Evolutionary conservation across 37 sponge, comb jelly and placozoan genomes (phyloP).

Genomic region (Petrosia ficiformis): DNA sequence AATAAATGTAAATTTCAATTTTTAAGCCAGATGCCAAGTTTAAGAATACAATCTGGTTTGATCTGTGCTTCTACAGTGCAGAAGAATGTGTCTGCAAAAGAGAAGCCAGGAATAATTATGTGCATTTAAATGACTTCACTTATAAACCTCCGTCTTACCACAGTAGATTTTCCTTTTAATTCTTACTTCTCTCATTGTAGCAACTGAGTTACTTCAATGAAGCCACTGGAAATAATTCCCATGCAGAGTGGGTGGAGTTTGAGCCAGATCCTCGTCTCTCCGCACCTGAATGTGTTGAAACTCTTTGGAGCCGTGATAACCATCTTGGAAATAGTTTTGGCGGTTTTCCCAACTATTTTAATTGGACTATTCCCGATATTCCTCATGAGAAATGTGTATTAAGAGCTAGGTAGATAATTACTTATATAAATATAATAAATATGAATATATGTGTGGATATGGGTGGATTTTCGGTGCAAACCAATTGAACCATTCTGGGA

Average conservation of each 20-base stretch:
- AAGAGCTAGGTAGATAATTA: slow-evolving; percentile 65
- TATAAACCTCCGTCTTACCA: no score
- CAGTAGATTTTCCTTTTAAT: neutral
- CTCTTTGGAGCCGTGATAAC: slow-evolving; percentile 92
- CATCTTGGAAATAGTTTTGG: slow-evolving; percentile 93
- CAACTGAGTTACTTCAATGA: neutral
- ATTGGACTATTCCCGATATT: slow-evolving; percentile 96
- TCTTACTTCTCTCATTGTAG: neutral
- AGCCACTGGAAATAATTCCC: slow-evolving; percentile 15
- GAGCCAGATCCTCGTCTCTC: slow-evolving; percentile 38
- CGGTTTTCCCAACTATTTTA: slow-evolving; percentile 87
- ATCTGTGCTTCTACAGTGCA: no score
- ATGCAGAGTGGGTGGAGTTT: slow-evolving; percentile 65
- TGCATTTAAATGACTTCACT: neutral
- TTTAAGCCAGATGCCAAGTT: no score
- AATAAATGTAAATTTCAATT: no score
- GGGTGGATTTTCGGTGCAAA: no score
- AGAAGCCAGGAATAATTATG: no score
- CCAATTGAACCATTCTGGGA: no score
- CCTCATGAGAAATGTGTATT: slow-evolving; percentile 86
- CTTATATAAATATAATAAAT: neutral
- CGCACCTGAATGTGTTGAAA: slow-evolving; percentile 83
- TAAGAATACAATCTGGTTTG: no score
- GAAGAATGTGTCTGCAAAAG: no score
- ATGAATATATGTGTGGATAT: no score